Percentiles rank a stretch among this genome's conserved stretches.
Conservation (phyloP, 1,140 invertebrate genomes). For the Diachasma alloeum region DNA sequence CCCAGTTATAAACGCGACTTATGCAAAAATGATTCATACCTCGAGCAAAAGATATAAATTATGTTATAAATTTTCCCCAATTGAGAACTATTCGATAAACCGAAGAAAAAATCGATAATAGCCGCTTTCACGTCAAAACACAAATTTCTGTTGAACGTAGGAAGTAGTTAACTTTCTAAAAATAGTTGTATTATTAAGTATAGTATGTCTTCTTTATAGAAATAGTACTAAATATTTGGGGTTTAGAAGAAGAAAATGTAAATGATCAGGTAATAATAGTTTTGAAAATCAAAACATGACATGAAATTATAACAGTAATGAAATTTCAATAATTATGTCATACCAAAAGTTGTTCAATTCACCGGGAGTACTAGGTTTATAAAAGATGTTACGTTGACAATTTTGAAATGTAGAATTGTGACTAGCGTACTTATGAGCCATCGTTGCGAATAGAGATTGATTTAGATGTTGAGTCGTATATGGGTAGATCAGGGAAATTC, state of each 20-base stretch:
- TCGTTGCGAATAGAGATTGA: not conserved
- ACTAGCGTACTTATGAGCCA: not conserved
- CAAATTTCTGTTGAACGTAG: slow-evolving; percentile 41
- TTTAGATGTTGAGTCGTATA: not conserved
- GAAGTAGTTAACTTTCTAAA: not conserved
- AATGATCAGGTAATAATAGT: not conserved
- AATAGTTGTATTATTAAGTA: not conserved
- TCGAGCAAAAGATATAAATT: too few relatives aligned
- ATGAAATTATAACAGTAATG: not conserved
- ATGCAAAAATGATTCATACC: too few relatives aligned
- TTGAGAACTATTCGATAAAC: not conserved
- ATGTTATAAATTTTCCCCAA: too few relatives aligned
- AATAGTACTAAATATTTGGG: not conserved
- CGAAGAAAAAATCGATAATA: slow-evolving; percentile 44
- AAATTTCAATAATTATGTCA: not conserved
- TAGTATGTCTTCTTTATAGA: not conserved
- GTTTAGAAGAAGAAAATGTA: not conserved
- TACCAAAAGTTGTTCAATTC: slow-evolving; percentile 2
- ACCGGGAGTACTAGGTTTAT: not conserved
- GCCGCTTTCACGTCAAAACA: slow-evolving; percentile 61
- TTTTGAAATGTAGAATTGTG: not conserved
- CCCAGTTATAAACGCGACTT: too few relatives aligned
- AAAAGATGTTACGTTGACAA: not conserved
- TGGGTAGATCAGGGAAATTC: not conserved
- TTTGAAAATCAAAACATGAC: not conserved